Percentiles rank a stretch among this genome's conserved stretches.
Evolutionary conservation across 2,113 vertebrate species (phyloP).

Genomic region (Orientallactaga bullata): DNA sequence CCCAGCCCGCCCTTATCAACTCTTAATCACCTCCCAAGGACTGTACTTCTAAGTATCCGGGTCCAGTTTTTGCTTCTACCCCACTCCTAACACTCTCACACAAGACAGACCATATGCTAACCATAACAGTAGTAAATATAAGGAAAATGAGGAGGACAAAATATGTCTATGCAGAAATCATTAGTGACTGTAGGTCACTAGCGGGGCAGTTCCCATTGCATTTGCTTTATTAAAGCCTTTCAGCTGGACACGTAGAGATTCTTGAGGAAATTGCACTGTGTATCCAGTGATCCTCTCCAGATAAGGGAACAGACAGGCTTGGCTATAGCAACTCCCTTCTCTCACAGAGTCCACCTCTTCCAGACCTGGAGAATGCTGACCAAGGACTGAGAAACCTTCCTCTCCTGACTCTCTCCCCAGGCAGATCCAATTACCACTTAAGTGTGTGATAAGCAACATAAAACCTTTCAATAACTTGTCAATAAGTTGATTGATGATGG

Average conservation of each 20-base stretch:
- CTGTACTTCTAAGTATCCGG: not conserved
- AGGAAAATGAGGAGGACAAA: not conserved
- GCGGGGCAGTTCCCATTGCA: not conserved
- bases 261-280: not conserved
- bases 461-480: not conserved
- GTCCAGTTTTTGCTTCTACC: not conserved
- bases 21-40: not conserved
- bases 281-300: not conserved
- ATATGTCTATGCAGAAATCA: not conserved
- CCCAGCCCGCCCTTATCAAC: not conserved
- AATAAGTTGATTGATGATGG: not conserved
- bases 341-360: not conserved
- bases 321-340: not conserved
- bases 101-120: not conserved
- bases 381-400: not conserved
- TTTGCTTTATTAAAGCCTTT: not conserved
- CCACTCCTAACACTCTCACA: not conserved
- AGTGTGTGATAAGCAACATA: not conserved
- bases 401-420: fast-evolving
- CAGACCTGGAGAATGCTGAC: not conserved
- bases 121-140: not conserved
- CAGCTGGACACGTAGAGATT: not conserved
- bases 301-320: not conserved
- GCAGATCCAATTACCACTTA: not conserved
- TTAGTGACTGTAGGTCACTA: not conserved